These are phyloP conservation scores for Holothuria leucospilota DNA, from an alignment of 53 echinoderm and acorn worm genomes.

Conservation along the genomic window DNA sequence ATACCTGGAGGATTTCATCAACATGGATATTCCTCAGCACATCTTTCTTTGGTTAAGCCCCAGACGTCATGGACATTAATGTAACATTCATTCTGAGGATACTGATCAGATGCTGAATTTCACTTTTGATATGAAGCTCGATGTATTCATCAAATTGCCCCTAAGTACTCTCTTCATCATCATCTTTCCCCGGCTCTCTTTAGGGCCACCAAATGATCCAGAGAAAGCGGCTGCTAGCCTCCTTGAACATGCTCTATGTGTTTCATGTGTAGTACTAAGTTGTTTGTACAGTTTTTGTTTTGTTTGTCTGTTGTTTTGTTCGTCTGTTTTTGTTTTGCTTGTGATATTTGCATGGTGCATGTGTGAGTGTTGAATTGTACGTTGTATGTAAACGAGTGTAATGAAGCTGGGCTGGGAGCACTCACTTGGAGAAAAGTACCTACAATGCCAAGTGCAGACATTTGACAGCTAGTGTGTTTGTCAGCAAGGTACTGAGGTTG, in stretches of 20 bases:
- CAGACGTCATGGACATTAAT: background rate
- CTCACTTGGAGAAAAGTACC: too few relatives aligned
- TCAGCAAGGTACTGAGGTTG: too few relatives aligned
- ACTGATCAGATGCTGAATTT: too few relatives aligned
- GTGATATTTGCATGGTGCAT: too few relatives aligned
- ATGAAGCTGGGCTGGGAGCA: too few relatives aligned
- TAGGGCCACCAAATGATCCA: conserved; percentile 46
- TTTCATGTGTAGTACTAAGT: background rate
- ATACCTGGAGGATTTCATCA: conserved; percentile 16
- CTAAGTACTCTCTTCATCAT: conserved; percentile 12
- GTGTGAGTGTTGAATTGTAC: too few relatives aligned
- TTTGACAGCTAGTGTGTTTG: too few relatives aligned
- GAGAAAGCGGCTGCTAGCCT: background rate
- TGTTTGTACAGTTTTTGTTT: background rate
- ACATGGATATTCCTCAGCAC: background rate
- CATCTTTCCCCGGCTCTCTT: conserved; percentile 43
- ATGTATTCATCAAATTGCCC: conserved; percentile 13
- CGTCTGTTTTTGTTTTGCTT: too few relatives aligned
- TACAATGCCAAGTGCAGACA: too few relatives aligned
- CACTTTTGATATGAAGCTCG: too few relatives aligned
- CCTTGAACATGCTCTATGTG: conserved; percentile 15
- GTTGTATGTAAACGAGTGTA: too few relatives aligned
- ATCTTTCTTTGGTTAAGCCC: conserved; percentile 17
- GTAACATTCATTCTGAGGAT: background rate
- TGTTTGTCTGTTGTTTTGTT: background rate